Conservation (phyloP, 2,113 vertebrate genomes). For the Ardeotis arabs region DNA sequence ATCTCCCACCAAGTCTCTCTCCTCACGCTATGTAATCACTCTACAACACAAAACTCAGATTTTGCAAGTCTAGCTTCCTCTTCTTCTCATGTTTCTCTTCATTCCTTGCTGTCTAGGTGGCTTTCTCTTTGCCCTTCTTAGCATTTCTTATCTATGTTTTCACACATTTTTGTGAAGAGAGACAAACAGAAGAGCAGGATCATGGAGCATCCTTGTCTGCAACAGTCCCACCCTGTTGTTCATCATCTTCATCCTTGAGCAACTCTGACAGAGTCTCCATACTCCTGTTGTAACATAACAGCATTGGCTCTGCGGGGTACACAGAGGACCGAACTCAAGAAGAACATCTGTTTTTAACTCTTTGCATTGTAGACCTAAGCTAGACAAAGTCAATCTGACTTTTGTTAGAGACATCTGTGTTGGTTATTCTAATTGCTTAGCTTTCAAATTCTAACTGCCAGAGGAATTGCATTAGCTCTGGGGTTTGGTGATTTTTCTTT, state of each 20-base stretch:
- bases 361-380: neutral
- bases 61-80: neutral
- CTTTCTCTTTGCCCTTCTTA: neutral
- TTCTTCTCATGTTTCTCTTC: neutral
- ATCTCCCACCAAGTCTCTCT: neutral
- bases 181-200: neutral
- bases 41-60: neutral
- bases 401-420: neutral
- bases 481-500: neutral
- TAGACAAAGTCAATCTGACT: neutral
- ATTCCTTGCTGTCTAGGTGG: neutral
- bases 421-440: neutral
- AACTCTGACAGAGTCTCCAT: neutral
- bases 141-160: neutral
- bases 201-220: neutral
- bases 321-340: neutral
- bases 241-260: neutral
- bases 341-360: neutral
- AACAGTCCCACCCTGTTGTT: neutral
- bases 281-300: neutral
- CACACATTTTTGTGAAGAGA: neutral
- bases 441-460: neutral
- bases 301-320: accelerated
- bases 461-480: neutral
- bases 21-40: neutral